Base-by-base conservation (phyloP, 2,797 vertebrate genomes). In the Gastrophryne carolinensis region DNA sequence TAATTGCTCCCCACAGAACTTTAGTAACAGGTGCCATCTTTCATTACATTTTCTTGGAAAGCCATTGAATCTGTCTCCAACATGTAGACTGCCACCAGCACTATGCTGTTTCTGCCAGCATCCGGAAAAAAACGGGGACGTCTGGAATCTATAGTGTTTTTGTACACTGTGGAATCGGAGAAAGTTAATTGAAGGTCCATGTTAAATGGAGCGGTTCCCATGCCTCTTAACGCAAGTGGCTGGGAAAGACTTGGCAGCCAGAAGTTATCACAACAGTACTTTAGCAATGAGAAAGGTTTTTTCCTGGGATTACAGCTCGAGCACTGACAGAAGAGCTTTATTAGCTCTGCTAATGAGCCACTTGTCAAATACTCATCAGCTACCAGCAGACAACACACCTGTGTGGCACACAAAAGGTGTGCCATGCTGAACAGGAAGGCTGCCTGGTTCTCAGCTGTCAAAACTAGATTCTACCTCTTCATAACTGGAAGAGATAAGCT, bases 261-360 rank as follows among this genome's bases (percentile, higher is more conserved):
- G 26, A 52, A 66, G 44, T 53, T 67, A 53, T 67, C 64, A 67
- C 64, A 67, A 54, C 64, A 53, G 64, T 67, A 53, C 49, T 53
- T 67, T 49, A 53, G 52, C 8, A 35, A 35, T 2, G 23, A 27
- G 49, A 26, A 15, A 67, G 49, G 64, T 52, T 53, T 54, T 39
- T 49, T 67, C 21, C 49, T 52, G 5, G 32, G 64, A 67, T 67
- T 67, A 67, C 64, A 30, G 54, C 49, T 67, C 49, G 2, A 67
- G 64, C 49, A 24, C 21, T 35, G 49, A 67, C 64, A 67, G 64
- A 49, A 19, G 9, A 34, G 13, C 64, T 23, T 67, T 67, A 53
- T 67, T 67, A 67, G 35, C 49, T 34, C 49, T 67, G 64, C 64
- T 67, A 67, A 67, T 66, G 64, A 67, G 49, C 64, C 64, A 67